Evolutionary conservation across 2,888 invertebrate genomes (phyloP).

Genomic region (Cetonia aurata): DNA sequence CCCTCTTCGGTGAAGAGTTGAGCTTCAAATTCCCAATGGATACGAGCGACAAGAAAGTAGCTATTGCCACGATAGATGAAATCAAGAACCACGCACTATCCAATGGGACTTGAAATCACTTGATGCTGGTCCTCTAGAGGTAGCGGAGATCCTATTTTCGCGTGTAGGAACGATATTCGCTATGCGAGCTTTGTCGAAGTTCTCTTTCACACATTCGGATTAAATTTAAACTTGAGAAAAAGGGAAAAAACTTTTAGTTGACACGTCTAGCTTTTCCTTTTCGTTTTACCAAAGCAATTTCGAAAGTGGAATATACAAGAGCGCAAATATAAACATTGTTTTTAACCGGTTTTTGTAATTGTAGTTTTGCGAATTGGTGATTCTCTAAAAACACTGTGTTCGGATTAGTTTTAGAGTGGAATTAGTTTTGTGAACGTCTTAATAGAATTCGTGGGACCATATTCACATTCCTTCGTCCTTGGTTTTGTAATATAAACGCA

Average conservation of each 20-base stretch:
- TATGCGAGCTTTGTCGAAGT: slow-evolving; percentile 1
- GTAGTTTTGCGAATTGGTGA: slow-evolving; percentile 36
- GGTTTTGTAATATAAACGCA: slow-evolving; percentile 9
- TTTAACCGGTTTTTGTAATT: slow-evolving; percentile 9
- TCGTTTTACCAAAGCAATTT: slow-evolving; percentile 2
- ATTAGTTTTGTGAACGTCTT: slow-evolving; percentile 26
- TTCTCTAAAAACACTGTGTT: slow-evolving; percentile 39
- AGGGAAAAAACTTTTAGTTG: slow-evolving; percentile 11
- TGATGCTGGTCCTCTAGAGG: neutral
- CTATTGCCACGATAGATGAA: slow-evolving; percentile 65
- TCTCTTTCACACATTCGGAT: slow-evolving; percentile 6
- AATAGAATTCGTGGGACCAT: slow-evolving; percentile 30
- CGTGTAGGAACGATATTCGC: slow-evolving; percentile 11
- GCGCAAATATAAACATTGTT: slow-evolving; percentile 5
- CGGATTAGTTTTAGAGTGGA: slow-evolving; percentile 10
- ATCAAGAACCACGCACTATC: slow-evolving; percentile 63
- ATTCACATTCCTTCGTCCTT: slow-evolving; percentile 27
- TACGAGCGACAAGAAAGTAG: slow-evolving; percentile 61
- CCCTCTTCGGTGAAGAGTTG: slow-evolving; percentile 68
- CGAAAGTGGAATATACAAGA: neutral
- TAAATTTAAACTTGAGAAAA: slow-evolving; percentile 11
- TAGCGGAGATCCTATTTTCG: slow-evolving; percentile 12
- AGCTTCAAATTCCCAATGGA: slow-evolving; percentile 72
- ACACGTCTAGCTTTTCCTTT: neutral
- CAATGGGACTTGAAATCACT: slow-evolving; percentile 58